phyloP scores from a whole-genome alignment of 2,797 vertebrate genomes.

The Vireo griseus region DNA sequence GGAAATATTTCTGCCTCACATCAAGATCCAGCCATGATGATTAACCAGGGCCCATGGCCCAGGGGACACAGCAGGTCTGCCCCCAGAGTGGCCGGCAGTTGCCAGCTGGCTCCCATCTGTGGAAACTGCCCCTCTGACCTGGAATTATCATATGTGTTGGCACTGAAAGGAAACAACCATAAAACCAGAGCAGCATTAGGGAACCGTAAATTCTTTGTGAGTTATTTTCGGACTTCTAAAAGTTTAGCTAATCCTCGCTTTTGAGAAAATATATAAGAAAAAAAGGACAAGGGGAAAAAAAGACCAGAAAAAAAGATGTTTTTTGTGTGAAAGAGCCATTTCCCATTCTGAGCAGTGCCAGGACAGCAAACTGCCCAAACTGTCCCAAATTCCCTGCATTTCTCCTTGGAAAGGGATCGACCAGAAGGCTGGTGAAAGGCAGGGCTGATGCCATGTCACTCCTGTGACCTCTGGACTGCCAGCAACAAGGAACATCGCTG shows the following conservation, averaged over 20 bases:
- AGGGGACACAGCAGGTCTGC: neutral
- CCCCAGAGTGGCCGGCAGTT: neutral
- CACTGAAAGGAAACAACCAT: slow-evolving; percentile 61
- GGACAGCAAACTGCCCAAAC: neutral
- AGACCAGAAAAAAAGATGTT: neutral
- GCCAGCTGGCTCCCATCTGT: slow-evolving; percentile 31
- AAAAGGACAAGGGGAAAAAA: neutral
- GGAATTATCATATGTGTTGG: slow-evolving; percentile 42
- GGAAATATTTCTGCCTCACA: slow-evolving; percentile 19
- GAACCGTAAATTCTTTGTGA: slow-evolving; percentile 56
- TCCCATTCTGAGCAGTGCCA: neutral
- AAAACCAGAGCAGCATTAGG: slow-evolving; percentile 61
- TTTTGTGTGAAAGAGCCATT: slow-evolving; percentile 18
- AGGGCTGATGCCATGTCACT: neutral
- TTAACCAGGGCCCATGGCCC: slow-evolving; percentile 24
- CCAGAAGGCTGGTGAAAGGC: neutral
- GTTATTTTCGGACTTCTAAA: slow-evolving; percentile 56
- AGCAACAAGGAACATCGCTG: neutral
- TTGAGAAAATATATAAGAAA: slow-evolving; percentile 45
- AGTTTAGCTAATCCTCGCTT: slow-evolving; percentile 53
- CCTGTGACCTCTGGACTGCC: neutral
- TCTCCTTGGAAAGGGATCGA: neutral
- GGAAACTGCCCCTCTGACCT: slow-evolving; percentile 41
- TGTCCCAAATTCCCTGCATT: neutral
- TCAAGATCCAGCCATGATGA: neutral